Evolutionary conservation across 2,888 invertebrate species (phyloP).

Genomic region (Macrophya alboannulata): DNA sequence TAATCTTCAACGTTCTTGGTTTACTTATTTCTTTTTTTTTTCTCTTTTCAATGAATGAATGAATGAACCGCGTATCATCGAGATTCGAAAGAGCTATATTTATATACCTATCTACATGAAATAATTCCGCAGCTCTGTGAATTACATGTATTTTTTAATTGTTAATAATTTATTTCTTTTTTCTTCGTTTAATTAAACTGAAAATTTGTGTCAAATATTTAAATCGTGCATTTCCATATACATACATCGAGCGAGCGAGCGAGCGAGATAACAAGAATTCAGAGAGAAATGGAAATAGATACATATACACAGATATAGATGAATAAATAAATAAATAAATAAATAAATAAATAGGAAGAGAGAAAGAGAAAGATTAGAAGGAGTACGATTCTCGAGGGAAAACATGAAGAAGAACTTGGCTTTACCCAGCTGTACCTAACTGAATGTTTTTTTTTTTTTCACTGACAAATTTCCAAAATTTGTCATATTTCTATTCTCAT

Average conservation of each 20-base stretch:
- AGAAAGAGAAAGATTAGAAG: slow-evolving; percentile 29
- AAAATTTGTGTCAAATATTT: background rate
- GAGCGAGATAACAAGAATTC: slow-evolving; percentile 31
- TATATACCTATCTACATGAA: background rate
- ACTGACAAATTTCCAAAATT: background rate
- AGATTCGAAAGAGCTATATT: background rate
- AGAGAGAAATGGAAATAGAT: slow-evolving; percentile 43
- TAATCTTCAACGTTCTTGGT: background rate
- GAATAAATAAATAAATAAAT: background rate
- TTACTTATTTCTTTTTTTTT: background rate
- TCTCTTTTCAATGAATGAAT: background rate
- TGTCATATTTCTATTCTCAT: background rate
- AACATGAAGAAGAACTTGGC: background rate
- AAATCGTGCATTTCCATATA: background rate
- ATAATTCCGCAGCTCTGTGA: background rate
- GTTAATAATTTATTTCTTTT: background rate
- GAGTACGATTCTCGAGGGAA: background rate
- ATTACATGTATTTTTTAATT: background rate
- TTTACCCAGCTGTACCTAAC: background rate
- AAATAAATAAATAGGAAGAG: background rate
- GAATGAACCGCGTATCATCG: background rate
- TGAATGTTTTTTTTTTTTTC: background rate
- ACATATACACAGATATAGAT: slow-evolving; percentile 14
- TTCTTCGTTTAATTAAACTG: background rate
- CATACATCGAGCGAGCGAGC: slow-evolving; percentile 28